Evolutionary conservation across 2,888 invertebrate species (phyloP), one percentile per base, ranked within the genome.

Genomic region (Rotaria magnacalcarata): DNA sequence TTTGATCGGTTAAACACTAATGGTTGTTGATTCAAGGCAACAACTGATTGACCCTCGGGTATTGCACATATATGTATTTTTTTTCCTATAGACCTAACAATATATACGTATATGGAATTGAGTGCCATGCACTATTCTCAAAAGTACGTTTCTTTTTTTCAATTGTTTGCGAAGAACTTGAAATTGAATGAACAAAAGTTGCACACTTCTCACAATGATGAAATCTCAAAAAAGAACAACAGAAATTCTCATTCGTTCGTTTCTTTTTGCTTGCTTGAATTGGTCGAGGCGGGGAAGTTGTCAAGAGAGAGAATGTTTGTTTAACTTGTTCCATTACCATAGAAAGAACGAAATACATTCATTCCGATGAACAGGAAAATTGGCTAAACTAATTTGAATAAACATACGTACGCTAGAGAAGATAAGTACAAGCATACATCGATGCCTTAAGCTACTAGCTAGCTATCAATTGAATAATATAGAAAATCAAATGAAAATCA

Each of bases 11-110:
- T 67, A 41, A 19, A 67, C 34, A 34, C 67, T 41, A 67, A 67
- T 67, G 67, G 67, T 67, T 67, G 67, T 67, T 67, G 67, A 67
- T 67, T 67, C 67, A 67, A 67, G 67, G 67, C 67, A 67, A 67
- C 67, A 34, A 34, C 34, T 41, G 67, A 67, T 67, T 67, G 67
- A 67, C 67, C 67, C 67, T 67, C 67, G 67, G 67, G 67, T 67
- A 67, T 67, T 67, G 67, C 67, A 67, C 67, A 34, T 16, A 67
- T 27, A 67, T 67, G 16, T 56, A 56, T 67, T 34, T 67, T 67
- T 16, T 67, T 67, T 27, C 24, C 34, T n/a, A 34, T 67, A 19
- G 34, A 19, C 27, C 27, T 67, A 27, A 34, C 11, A 34, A 11
- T 67, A 34, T 67, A 67, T 50, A 34, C 34, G 34, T 34, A 34